phyloP scores from a whole-genome alignment of 2,113 vertebrate genomes.

The Lathamus discolor region DNA sequence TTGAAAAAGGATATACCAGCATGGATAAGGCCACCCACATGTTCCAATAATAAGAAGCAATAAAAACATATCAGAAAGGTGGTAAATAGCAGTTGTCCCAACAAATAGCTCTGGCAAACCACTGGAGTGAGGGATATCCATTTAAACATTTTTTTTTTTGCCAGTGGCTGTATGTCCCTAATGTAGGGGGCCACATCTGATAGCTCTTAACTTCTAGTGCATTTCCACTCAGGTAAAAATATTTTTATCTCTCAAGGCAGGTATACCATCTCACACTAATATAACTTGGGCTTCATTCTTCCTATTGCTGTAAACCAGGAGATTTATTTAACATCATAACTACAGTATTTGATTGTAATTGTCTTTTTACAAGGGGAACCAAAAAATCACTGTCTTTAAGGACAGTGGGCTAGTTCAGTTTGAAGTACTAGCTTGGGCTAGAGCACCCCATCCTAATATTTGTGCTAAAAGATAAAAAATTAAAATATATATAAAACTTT shows the following conservation, averaged over 20 bases:
- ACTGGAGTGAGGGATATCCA: neutral
- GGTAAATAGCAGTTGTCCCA: neutral
- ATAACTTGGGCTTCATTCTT: neutral
- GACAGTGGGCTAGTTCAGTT: neutral
- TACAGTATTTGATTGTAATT: neutral
- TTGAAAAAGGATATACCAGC: neutral
- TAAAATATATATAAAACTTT: neutral
- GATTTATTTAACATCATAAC: neutral
- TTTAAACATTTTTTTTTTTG: neutral
- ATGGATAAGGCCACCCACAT: neutral
- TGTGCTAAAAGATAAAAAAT: neutral
- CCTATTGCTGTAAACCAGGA: neutral
- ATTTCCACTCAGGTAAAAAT: neutral
- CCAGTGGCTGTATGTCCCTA: neutral
- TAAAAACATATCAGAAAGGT: neutral
- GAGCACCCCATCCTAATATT: neutral
- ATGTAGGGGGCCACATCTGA: neutral
- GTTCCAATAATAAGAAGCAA: neutral
- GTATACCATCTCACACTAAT: neutral
- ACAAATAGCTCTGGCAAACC: neutral
- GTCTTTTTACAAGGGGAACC: neutral
- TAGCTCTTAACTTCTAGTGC: neutral
- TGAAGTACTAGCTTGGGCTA: neutral
- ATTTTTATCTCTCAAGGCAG: neutral
- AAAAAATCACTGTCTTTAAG: neutral